Evolutionary conservation across 2,888 invertebrate genomes (phyloP), one percentile per base, ranked within the genome.

Genomic region (Tetragonisca angustula): DNA sequence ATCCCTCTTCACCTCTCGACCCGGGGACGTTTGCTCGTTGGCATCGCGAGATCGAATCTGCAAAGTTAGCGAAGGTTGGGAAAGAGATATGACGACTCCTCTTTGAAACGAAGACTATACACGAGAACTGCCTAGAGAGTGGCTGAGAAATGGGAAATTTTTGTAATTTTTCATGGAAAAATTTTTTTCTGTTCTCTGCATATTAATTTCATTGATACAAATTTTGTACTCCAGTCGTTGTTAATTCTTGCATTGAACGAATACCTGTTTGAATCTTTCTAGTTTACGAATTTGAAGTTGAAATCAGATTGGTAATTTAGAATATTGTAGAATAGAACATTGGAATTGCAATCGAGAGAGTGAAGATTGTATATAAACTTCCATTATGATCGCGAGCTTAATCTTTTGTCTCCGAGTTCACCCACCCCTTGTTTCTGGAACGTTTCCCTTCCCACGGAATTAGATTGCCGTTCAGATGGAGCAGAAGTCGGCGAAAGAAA

Each of bases 1-100:
- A 79, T 70, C 59, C 78, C 54, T 36, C 71, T 65, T 59, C 56
- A 43, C 74, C 64, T 49, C 65, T 70, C 64, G n/a, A 43, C 50
- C 64, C 21, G 50, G n/a, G 19, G n/a, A 52, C 81, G 84, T 88
- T 88, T 69, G 80, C 80, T 84, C 74, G 78, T 84, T 78, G 65
- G 72, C 70, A 61, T 78, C 76, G 84, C 84, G 76, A 76, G 75
- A 84, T 86, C 88, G 85, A 85, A 88, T 88, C 85, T 88, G 85
- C 83, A 88, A 88, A 88, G 88, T 85, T 87, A 68, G 69, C 82
- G 70, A 32, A 32, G 65, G 50, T 27, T 70, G 69, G 61, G 68
- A 79, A 76, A 67, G 36, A 74, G 67, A 76, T 73, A 70, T 15
- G 69, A 80, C 74, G 75, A 61, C 43, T 76, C 61, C 72, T 43